Conservation (phyloP, 2,888 invertebrate species). For the Reticulitermes lucifugus region DNA sequence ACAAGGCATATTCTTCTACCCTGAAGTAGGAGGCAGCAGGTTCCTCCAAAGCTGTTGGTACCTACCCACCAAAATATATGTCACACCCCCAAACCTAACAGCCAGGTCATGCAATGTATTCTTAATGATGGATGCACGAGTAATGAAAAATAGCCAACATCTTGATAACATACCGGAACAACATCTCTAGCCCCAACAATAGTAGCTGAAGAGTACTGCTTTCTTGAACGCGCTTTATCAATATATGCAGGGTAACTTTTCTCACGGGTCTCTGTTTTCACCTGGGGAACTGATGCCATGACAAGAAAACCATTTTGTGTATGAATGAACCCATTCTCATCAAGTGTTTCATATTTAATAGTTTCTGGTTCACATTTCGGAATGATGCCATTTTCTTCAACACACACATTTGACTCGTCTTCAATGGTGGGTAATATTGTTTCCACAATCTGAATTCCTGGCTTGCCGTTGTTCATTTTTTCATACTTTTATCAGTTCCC, state of each 20-base stretch:
- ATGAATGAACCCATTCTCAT: constrained; percentile 17
- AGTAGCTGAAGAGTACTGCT: background rate
- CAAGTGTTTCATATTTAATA: background rate
- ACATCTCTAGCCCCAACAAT: constrained; percentile 2
- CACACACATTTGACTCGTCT: background rate
- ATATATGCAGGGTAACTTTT: background rate
- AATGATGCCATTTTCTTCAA: background rate
- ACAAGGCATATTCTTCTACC: too few relatives aligned
- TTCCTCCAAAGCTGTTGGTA: too few relatives aligned
- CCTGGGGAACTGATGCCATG: background rate
- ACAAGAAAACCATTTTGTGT: background rate
- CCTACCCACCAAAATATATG: too few relatives aligned
- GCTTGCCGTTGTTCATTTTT: background rate
- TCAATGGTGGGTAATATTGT: background rate
- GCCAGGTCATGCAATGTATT: too few relatives aligned
- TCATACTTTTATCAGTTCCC: background rate
- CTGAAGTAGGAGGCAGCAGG: too few relatives aligned
- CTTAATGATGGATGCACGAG: too few relatives aligned
- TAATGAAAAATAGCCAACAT: background rate
- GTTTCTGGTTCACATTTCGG: background rate
- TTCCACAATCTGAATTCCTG: background rate
- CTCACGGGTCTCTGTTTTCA: background rate
- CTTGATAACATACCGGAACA: background rate
- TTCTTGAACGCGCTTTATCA: background rate
- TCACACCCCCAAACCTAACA: too few relatives aligned